phyloP scores from a whole-genome alignment of 1,140 invertebrate species.

The Vanessa atalanta region DNA sequence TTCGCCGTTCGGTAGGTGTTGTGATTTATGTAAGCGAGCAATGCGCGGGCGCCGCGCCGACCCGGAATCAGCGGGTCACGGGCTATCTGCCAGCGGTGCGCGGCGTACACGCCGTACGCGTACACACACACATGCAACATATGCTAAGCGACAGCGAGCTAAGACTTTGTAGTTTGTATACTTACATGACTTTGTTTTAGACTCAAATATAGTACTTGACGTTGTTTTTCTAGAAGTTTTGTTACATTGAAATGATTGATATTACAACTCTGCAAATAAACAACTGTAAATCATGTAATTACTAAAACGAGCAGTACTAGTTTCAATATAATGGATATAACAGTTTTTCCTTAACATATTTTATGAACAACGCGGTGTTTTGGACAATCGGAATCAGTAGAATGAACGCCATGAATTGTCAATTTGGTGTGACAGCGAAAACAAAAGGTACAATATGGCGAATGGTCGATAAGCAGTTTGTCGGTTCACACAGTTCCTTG shows the following conservation, averaged over 20 bases:
- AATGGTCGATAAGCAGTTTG: conserved; percentile 27
- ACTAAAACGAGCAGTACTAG: too few relatives aligned
- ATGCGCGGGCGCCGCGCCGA: conserved; percentile 8
- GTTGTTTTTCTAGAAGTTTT: too few relatives aligned
- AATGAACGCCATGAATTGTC: background rate
- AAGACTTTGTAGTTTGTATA: background rate
- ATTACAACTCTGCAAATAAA: too few relatives aligned
- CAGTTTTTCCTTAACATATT: too few relatives aligned
- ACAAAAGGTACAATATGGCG: conserved; percentile 23
- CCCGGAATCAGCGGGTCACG: conserved; percentile 14
- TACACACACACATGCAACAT: background rate
- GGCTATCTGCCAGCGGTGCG: conserved; percentile 10
- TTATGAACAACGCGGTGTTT: too few relatives aligned
- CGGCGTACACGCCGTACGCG: background rate
- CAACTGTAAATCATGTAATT: too few relatives aligned
- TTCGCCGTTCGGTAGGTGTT: background rate
- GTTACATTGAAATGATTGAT: too few relatives aligned
- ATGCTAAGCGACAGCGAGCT: background rate
- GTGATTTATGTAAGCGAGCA: conserved; percentile 15
- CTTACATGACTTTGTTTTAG: too few relatives aligned
- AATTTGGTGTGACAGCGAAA: conserved; percentile 12
- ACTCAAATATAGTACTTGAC: too few relatives aligned
- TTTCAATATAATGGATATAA: too few relatives aligned
- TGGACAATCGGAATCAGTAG: too few relatives aligned
- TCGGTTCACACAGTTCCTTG: conserved; percentile 26